Conservation (phyloP, 37 sponge, comb jelly and placozoan species). For the Agelas oroides region DNA sequence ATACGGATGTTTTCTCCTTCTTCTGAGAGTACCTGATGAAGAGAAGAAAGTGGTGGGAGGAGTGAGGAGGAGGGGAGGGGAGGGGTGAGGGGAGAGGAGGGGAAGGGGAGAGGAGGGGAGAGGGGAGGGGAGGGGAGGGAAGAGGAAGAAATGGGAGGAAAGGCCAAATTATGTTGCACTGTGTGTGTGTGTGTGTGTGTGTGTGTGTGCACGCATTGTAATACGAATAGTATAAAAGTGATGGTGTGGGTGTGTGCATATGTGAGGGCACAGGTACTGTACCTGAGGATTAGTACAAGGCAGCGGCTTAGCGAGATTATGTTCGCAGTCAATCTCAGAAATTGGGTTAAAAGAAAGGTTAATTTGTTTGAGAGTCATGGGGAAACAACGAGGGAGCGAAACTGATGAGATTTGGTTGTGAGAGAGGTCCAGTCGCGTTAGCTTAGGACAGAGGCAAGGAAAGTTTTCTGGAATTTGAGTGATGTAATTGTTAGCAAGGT, state of each 20-base stretch:
- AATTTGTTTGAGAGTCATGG: conserved; percentile 58
- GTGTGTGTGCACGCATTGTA: too few relatives aligned
- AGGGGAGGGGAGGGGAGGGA: too few relatives aligned
- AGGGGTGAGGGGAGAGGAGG: not conserved
- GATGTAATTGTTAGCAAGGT: conserved; percentile 74
- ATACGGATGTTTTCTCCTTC: not conserved
- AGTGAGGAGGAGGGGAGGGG: not conserved
- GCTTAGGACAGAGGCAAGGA: conserved; percentile 85
- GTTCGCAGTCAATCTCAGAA: conserved; percentile 40
- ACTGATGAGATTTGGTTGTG: conserved; percentile 65
- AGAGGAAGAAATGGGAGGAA: too few relatives aligned
- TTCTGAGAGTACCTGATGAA: conserved; percentile 26
- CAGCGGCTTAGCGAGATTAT: conserved; percentile 25
- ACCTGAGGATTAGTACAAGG: conserved; percentile 63
- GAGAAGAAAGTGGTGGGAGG: conserved; percentile 44
- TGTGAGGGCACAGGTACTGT: not conserved
- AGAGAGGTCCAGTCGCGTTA: conserved; percentile 69
- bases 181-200: too few relatives aligned
- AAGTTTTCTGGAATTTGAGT: conserved; percentile 67
- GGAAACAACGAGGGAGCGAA: conserved; percentile 62
- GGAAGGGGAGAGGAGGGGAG: too few relatives aligned
- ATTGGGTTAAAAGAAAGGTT: conserved; percentile 70
- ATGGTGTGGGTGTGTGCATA: too few relatives aligned
- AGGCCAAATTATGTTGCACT: too few relatives aligned
- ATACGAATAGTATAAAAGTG: too few relatives aligned